A percentile compares a stretch with the other conserved stretches of the same genome.
Conservation (phyloP, 2,888 invertebrate genomes). For the Thera britannica region DNA sequence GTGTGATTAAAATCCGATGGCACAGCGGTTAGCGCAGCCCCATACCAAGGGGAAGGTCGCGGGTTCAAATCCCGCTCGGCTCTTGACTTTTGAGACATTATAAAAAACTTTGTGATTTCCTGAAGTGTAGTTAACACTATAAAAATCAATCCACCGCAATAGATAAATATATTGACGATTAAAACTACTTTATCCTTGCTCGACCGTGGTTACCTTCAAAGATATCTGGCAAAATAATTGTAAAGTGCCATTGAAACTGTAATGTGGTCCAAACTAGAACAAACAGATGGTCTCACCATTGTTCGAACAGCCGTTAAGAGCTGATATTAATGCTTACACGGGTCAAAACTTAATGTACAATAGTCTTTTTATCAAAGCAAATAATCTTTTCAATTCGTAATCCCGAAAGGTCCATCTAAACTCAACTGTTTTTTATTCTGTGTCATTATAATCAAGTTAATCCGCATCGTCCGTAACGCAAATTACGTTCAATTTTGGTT, state of each 20-base stretch:
- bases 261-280: background rate
- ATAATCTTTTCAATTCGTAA: constrained; percentile 38
- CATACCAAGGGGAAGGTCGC: too few species aligned
- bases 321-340: constrained; percentile 1
- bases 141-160: too few species aligned
- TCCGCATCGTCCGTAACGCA: constrained; percentile 56
- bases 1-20: too few species aligned
- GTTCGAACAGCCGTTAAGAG: constrained; percentile 5
- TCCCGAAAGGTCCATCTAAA: constrained; percentile 42
- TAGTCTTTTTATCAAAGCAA: constrained; percentile 39
- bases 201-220: too few species aligned
- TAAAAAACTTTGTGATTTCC: too few species aligned
- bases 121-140: too few species aligned
- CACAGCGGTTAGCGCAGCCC: too few species aligned
- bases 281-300: constrained; percentile 2
- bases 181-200: too few species aligned
- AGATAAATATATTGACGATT: too few species aligned
- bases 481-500: constrained; percentile 65
- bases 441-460: constrained; percentile 53
- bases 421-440: constrained; percentile 22
- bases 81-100: too few species aligned
- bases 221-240: background rate
- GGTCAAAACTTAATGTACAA: constrained; percentile 11
- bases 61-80: too few species aligned
- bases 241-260: background rate